phyloP scores from a whole-genome alignment of 2,888 invertebrate species.

The Acrobasis repandana region DNA sequence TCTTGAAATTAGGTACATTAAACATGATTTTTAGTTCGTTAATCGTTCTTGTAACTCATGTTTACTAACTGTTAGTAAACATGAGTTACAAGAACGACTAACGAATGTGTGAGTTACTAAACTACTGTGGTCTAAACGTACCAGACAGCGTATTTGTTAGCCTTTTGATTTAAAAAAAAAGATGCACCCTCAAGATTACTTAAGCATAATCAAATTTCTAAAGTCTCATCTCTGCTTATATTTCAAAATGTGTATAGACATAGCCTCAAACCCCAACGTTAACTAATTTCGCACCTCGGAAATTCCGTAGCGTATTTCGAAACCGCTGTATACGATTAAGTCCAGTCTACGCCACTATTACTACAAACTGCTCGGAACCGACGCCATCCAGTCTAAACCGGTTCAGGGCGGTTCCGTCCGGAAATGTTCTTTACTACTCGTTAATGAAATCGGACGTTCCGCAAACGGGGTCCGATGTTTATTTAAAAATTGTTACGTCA shows the following conservation, averaged over 20 bases:
- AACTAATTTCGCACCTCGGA: conserved; percentile 52
- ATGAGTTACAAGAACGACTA: too few relatives aligned
- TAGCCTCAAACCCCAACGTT: conserved; percentile 30
- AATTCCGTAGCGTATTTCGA: conserved; percentile 50
- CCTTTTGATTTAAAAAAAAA: too few relatives aligned
- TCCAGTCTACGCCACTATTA: conserved; percentile 50
- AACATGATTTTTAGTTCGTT: too few relatives aligned
- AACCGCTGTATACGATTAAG: conserved; percentile 63
- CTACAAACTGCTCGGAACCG: conserved; percentile 45
- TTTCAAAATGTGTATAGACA: background rate
- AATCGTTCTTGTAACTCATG: too few relatives aligned
- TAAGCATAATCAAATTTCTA: background rate
- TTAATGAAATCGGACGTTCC: conserved; percentile 68
- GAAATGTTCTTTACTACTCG: conserved; percentile 68
- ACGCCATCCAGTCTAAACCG: conserved; percentile 36
- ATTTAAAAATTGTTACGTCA: conserved; percentile 19
- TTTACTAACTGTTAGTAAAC: too few relatives aligned
- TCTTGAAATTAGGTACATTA: too few relatives aligned
- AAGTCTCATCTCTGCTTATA: background rate
- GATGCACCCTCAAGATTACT: background rate
- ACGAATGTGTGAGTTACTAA: too few relatives aligned
- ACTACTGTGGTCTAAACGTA: too few relatives aligned
- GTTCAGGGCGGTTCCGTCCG: conserved; percentile 62
- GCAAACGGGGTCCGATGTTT: conserved; percentile 58
- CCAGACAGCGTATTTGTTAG: too few relatives aligned